Evolutionary conservation across 2,888 invertebrate species (phyloP).

Genomic region (Troides helena): DNA sequence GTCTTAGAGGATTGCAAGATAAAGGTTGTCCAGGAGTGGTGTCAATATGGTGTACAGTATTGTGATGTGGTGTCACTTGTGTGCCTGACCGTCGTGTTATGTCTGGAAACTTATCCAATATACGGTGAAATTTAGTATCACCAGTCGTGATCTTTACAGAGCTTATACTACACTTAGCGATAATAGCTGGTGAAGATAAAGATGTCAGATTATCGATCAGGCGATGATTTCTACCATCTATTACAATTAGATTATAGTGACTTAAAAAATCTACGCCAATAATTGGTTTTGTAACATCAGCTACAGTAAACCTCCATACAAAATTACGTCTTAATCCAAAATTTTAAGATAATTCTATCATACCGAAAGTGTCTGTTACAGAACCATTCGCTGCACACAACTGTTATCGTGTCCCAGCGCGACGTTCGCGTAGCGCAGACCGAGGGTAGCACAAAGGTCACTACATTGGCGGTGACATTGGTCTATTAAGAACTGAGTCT

Average conservation of each 20-base stretch:
- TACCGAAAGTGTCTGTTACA: conserved; percentile 34
- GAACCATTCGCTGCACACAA: conserved; percentile 34
- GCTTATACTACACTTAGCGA: no score
- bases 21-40: no score
- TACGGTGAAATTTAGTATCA: no score
- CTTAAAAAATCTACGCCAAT: conserved; percentile 36
- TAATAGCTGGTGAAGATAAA: no score
- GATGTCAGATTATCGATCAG: no score
- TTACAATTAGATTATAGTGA: conserved; percentile 10
- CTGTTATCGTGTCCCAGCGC: neutral
- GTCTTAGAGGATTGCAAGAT: no score
- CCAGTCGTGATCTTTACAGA: no score
- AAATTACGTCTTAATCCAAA: conserved; percentile 35
- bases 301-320: neutral
- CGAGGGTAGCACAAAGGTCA: neutral
- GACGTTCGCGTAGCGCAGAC: neutral
- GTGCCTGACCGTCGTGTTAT: no score
- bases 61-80: no score
- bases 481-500: neutral
- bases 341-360: conserved; percentile 30
- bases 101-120: no score
- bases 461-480: neutral
- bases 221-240: no score
- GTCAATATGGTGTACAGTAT: no score
- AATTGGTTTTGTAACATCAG: conserved; percentile 39